A percentile compares a stretch with the other conserved stretches of the same genome.
Conservation (phyloP, 2,888 invertebrate genomes). For the Apotomis capreana region DNA sequence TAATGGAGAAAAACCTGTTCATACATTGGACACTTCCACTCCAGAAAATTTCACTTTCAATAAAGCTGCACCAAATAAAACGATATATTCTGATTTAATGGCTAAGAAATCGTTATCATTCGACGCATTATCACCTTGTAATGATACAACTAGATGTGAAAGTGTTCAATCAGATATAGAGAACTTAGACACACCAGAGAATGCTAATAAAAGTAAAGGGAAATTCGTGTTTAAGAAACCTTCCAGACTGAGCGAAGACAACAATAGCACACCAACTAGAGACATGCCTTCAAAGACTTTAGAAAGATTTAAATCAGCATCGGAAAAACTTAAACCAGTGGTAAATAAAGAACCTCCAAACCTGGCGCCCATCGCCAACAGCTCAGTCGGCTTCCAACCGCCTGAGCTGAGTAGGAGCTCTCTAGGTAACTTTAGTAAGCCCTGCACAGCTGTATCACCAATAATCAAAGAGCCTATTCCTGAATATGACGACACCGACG, state of each 20-base stretch:
- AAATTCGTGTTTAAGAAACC: slow-evolving; percentile 77
- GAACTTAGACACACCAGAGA: slow-evolving; percentile 52
- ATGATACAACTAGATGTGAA: slow-evolving; percentile 50
- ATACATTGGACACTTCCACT: slow-evolving; percentile 57
- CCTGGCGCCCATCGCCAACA: slow-evolving; percentile 58
- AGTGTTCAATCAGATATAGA: slow-evolving; percentile 55
- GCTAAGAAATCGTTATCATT: slow-evolving; percentile 64
- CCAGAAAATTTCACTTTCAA: slow-evolving; percentile 58
- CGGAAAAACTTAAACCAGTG: slow-evolving; percentile 69
- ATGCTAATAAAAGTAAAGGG: slow-evolving; percentile 63
- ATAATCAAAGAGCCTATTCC: slow-evolving; percentile 51
- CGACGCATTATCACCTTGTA: slow-evolving; percentile 60
- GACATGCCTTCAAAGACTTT: slow-evolving; percentile 68
- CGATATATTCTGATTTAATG: slow-evolving; percentile 59
- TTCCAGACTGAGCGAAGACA: slow-evolving; percentile 60
- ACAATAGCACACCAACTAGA: slow-evolving; percentile 53
- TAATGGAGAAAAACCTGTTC: slow-evolving; percentile 25
- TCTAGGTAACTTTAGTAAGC: slow-evolving; percentile 54
- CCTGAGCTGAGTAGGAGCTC: slow-evolving; percentile 62
- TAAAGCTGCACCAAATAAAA: slow-evolving; percentile 55
- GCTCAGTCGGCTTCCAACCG: slow-evolving; percentile 75
- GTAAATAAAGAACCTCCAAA: slow-evolving; percentile 55
- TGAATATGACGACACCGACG: slow-evolving; percentile 50
- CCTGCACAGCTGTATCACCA: slow-evolving; percentile 57
- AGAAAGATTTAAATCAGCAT: slow-evolving; percentile 66